Percentiles rank a stretch among this genome's conserved stretches.
These are phyloP conservation scores for Trinectes maculatus DNA, from an alignment of 2,113 vertebrate species.

Conservation along the genomic window DNA sequence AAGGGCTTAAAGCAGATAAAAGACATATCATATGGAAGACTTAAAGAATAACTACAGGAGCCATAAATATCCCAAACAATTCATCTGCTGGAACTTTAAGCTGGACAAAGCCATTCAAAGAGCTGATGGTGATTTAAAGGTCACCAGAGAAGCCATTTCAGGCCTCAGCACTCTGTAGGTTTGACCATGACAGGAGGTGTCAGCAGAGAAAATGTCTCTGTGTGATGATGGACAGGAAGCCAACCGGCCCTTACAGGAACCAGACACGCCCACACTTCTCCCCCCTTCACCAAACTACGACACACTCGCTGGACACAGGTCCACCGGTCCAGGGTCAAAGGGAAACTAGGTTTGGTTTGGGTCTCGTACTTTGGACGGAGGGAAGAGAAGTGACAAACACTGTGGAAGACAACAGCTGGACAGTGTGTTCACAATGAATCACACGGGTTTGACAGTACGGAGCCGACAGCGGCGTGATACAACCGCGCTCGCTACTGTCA, in stretches of 20 bases:
- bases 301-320: not conserved
- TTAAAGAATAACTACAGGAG: conserved; percentile 48
- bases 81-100: conserved; percentile 41
- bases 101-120: conserved; percentile 57
- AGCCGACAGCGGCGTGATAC: not conserved
- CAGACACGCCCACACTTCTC: conserved; percentile 46
- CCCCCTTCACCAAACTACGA: conserved; percentile 39
- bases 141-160: conserved; percentile 38
- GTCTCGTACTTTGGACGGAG: conserved; percentile 41
- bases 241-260: conserved; percentile 34
- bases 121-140: conserved; percentile 36
- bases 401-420: conserved; percentile 1
- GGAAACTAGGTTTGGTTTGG: not conserved
- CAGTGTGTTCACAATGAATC: conserved; percentile 11
- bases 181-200: no score
- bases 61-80: conserved; percentile 51
- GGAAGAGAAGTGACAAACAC: conserved; percentile 46
- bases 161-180: conserved; percentile 33
- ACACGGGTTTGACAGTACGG: conserved; percentile 1
- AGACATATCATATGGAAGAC: conserved; percentile 23
- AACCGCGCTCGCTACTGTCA: conserved; percentile 3
- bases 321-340: not conserved
- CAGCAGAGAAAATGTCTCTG: conserved; percentile 8
- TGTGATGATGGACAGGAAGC: conserved; percentile 44
- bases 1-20: conserved; percentile 62